Conservation (phyloP, 2,797 vertebrate species). For the Thalassophryne amazonica region DNA sequence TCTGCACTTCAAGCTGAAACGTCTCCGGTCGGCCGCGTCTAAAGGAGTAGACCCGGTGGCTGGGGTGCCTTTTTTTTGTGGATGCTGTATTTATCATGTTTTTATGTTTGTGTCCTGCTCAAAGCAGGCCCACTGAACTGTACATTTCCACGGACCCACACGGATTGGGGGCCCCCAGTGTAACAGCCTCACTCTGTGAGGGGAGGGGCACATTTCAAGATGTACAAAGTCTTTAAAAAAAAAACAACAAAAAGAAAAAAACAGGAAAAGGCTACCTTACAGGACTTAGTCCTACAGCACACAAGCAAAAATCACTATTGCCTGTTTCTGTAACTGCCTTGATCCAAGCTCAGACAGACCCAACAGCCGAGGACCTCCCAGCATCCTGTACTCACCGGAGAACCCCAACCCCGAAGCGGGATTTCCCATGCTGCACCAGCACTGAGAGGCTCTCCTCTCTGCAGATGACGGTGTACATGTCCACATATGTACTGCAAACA, state of each 20-base stretch:
- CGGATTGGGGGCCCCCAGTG: constrained; percentile 62
- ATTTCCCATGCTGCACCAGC: constrained; percentile 78
- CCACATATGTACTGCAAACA: constrained; percentile 44
- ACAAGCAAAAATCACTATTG: constrained; percentile 80
- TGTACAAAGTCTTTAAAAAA: constrained; percentile 73
- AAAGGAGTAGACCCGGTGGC: constrained; percentile 56
- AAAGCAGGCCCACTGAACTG: constrained; percentile 70
- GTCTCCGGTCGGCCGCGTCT: constrained; percentile 61
- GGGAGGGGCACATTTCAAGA: constrained; percentile 59
- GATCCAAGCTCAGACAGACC: constrained; percentile 77
- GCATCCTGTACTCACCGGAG: constrained; percentile 69
- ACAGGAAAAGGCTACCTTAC: constrained; percentile 71
- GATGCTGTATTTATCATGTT: constrained; percentile 76
- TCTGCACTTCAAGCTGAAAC: constrained; percentile 80
- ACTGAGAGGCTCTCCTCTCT: constrained; percentile 70
- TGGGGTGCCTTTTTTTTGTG: constrained; percentile 76
- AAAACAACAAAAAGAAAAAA: constrained; percentile 28
- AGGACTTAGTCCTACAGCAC: constrained; percentile 77
- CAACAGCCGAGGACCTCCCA: constrained; percentile 70
- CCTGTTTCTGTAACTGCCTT: constrained; percentile 85
- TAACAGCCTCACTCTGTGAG: constrained; percentile 58
- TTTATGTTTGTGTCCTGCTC: constrained; percentile 67
- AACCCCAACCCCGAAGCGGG: constrained; percentile 65
- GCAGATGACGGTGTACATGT: constrained; percentile 57
- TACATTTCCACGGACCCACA: constrained; percentile 76